These are phyloP conservation scores for Sisyra nigra DNA, from an alignment of 2,888 invertebrate species.

Conservation along the genomic window DNA sequence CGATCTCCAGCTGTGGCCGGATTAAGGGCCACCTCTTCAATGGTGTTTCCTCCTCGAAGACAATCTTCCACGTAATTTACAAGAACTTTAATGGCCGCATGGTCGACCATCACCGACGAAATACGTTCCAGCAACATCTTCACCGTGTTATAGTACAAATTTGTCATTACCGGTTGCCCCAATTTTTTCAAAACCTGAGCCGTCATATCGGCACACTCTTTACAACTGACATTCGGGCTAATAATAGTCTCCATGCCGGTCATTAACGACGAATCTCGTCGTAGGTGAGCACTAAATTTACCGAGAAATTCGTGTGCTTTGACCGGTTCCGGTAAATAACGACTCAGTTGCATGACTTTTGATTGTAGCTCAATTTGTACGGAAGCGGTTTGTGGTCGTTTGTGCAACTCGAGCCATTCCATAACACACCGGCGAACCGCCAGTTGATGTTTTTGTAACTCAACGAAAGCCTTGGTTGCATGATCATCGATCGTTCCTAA, in stretches of 20 bases:
- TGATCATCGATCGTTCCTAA: slow-evolving; percentile 90
- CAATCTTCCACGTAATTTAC: slow-evolving; percentile 50
- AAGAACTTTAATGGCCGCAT: slow-evolving; percentile 63
- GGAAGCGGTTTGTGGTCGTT: slow-evolving; percentile 48
- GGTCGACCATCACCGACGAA: slow-evolving; percentile 93
- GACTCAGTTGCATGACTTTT: slow-evolving; percentile 51
- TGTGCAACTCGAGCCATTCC: slow-evolving; percentile 75
- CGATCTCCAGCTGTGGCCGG: slow-evolving; percentile 72
- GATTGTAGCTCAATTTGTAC: slow-evolving; percentile 56
- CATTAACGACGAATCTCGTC: slow-evolving; percentile 50
- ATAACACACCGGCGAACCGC: slow-evolving; percentile 70
- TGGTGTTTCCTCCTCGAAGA: slow-evolving; percentile 48
- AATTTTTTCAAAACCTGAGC: slow-evolving; percentile 77
- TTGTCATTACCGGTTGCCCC: slow-evolving; percentile 88
- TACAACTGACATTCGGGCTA: slow-evolving; percentile 80
- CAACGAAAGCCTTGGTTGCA: slow-evolving; percentile 84
- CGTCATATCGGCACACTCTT: slow-evolving; percentile 85
- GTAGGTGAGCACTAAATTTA: slow-evolving; percentile 66
- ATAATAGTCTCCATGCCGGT: slow-evolving; percentile 77
- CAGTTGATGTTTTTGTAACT: slow-evolving; percentile 81
- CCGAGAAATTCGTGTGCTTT: slow-evolving; percentile 79
- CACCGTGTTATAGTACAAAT: slow-evolving; percentile 88
- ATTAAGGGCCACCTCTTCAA: slow-evolving; percentile 64
- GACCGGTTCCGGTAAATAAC: slow-evolving; percentile 80
- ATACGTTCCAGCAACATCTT: slow-evolving; percentile 90